Evolutionary conservation across 2,113 vertebrate genomes (phyloP), one percentile per base, ranked within the genome.

Genomic region (Tychaedon coryphoeus): DNA sequence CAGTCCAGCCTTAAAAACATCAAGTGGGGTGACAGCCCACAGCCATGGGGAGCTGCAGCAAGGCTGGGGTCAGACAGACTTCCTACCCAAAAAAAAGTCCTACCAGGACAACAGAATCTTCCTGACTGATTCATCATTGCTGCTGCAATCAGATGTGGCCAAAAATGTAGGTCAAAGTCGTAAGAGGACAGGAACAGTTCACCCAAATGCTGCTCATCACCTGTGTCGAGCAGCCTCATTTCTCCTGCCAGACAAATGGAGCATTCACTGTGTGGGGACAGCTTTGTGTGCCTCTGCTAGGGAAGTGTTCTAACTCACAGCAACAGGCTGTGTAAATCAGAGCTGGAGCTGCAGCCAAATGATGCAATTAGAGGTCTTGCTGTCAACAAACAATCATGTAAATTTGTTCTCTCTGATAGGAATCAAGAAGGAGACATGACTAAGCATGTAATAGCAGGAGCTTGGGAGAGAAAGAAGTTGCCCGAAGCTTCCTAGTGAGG

Each of bases 301-400:
- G 73, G 86, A 93, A 93, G 73, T 95, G 88, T 95, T 96, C 93
- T 87, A 92, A 91, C 90, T 95, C 95, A 67, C 56, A 75, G 90
- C 92, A 94, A 79, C 93, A 78, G 77, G 75, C 92, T 89, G 73
- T 77, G 86, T 93, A 97, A 96, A 96, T 96, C 94, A 96, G 92
- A 94, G 93, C 92, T 78, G 88, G 90, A 69, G 72, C 94, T 23
- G 94, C 88, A 96, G 94, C 94, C 90, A 95, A 96, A 95, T 96
- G 94, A 95, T 94, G 88, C 95, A 93, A 94, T 97, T 96, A 97
- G 94, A 95, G 93, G 95, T 95, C 95, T 94, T 38, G 77, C 92
- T 97, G 95, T 96, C 96, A 96, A 97, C 95, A 96, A 96, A 86
- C 93, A 93, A 96, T 94, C 96, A 97, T 97, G 96, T 92, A 97